phyloP scores from a whole-genome alignment of 2,797 vertebrate genomes.

The Eleutherodactylus coqui region DNA sequence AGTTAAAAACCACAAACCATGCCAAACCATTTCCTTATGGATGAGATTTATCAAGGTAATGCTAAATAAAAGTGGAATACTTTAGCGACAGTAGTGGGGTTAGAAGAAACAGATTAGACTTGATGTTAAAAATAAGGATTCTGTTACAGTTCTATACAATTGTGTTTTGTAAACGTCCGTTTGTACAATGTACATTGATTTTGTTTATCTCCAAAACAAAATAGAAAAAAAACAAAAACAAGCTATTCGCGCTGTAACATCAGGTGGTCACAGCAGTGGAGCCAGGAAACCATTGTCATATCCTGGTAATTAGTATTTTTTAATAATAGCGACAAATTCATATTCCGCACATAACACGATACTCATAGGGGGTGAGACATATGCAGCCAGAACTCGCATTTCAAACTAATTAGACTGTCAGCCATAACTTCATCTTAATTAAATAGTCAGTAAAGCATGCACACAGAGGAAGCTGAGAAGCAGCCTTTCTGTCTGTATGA shows the following conservation, averaged over 20 bases:
- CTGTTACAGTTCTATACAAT: not conserved
- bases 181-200: not conserved
- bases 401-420: constrained; percentile 63
- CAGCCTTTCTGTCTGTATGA: constrained; percentile 28
- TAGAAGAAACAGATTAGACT: too few species aligned
- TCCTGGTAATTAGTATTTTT: constrained; percentile 53
- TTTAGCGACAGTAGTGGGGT: too few species aligned
- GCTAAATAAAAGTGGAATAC: too few species aligned
- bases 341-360: constrained; percentile 41
- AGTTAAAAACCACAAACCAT: too few species aligned
- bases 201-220: not conserved
- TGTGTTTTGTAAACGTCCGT: not conserved
- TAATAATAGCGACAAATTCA: constrained; percentile 54
- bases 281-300: constrained; percentile 34
- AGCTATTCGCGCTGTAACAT: not conserved
- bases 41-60: too few species aligned
- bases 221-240: not conserved
- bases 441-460: constrained; percentile 60
- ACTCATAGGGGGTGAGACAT: constrained; percentile 50
- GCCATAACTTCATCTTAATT: constrained; percentile 62
- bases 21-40: too few species aligned
- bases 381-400: constrained; percentile 50
- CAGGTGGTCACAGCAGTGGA: constrained; percentile 7
- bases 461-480: constrained; percentile 17
- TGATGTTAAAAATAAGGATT: not conserved